Evolutionary conservation across 2,113 vertebrate genomes (phyloP).

Genomic region (Pelusios castaneus): DNA sequence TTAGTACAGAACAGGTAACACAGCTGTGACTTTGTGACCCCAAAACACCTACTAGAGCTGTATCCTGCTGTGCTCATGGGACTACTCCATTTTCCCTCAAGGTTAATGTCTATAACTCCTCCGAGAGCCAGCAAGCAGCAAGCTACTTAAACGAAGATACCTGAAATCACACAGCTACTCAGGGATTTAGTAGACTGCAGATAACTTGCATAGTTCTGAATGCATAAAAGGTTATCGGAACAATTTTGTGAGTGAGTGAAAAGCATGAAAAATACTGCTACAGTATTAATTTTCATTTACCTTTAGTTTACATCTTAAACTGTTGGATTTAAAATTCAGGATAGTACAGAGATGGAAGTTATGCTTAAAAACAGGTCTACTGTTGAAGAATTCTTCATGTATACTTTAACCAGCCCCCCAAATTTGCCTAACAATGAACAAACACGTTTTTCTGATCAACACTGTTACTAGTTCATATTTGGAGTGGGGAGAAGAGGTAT

Average conservation of each 20-base stretch:
- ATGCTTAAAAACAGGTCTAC: neutral
- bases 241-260: neutral
- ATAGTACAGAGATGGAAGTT: neutral
- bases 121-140: neutral
- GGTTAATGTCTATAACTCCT: conserved; percentile 52
- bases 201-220: neutral
- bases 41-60: conserved; percentile 11
- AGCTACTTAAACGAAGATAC: neutral
- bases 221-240: neutral
- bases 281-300: conserved; percentile 15
- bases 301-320: neutral
- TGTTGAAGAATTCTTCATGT: neutral
- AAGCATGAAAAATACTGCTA: neutral
- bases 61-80: conserved; percentile 10
- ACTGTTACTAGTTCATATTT: neutral
- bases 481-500: neutral
- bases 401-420: neutral
- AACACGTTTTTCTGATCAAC: neutral
- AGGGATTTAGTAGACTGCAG: neutral
- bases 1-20: conserved; percentile 64
- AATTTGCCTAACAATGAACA: neutral
- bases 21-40: neutral
- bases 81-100: conserved; percentile 39
- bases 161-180: neutral
- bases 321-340: neutral